A percentile compares a stretch with the other conserved stretches of the same genome.
Conservation (phyloP, 2,888 invertebrate species). For the Trilocha varians region DNA sequence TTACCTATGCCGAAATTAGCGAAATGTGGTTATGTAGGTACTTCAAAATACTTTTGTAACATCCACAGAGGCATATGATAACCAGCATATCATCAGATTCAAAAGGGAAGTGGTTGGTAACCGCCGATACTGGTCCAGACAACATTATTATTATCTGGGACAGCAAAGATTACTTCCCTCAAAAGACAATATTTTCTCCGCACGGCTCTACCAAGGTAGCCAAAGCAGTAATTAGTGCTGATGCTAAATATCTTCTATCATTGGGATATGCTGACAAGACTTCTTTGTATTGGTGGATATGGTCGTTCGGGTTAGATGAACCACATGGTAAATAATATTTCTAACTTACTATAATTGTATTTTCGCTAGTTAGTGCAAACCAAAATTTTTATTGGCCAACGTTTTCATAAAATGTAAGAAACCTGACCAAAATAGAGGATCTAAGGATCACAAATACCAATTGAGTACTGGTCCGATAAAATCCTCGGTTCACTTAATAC, state of each 20-base stretch:
- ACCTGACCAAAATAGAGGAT: no score
- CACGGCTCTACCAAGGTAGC: slow-evolving; percentile 49
- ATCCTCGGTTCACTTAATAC: no score
- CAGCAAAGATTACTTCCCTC: slow-evolving; percentile 54
- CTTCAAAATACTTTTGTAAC: background rate
- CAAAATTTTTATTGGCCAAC: no score
- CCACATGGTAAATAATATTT: slow-evolving; percentile 62
- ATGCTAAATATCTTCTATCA: slow-evolving; percentile 73
- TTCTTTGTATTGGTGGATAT: slow-evolving; percentile 74
- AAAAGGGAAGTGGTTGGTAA: slow-evolving; percentile 72
- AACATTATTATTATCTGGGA: slow-evolving; percentile 76
- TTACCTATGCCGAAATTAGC: no score
- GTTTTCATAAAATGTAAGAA: no score
- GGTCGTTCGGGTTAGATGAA: slow-evolving; percentile 66
- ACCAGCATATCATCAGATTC: slow-evolving; percentile 61
- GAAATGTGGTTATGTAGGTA: no score
- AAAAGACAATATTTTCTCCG: slow-evolving; percentile 69
- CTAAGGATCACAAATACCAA: no score
- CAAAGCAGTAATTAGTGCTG: slow-evolving; percentile 63
- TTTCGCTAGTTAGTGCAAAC: no score
- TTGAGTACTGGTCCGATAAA: no score
- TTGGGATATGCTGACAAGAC: slow-evolving; percentile 61
- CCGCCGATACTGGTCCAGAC: slow-evolving; percentile 73
- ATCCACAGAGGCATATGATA: slow-evolving; percentile 65
- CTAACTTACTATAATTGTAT: no score